Base-by-base conservation (phyloP, 2,797 vertebrate genomes). In the Nyctalus aviator region DNA sequence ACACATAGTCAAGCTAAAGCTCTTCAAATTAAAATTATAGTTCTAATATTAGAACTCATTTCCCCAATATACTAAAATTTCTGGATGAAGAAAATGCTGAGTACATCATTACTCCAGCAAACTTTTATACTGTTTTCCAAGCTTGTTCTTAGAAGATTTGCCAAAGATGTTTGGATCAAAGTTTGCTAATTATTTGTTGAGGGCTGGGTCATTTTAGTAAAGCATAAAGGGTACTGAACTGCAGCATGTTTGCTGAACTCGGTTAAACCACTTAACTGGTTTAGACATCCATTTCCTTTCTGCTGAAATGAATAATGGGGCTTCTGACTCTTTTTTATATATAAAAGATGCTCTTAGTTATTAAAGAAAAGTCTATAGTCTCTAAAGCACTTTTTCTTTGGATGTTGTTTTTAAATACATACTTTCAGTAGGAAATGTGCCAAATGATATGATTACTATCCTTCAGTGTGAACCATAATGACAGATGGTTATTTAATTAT, bases 151-250 rank as follows among this genome's bases (percentile, higher is more conserved):
- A 91, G 82, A 93, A 90, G 82, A 35, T 21, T 73, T 90, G 73
- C 59, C 81, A 94, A 87, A 92, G 55, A 46, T 50, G 4, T 35
- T 96, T 87, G 85, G 46, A 89, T 95, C 66, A 86, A 83, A 86
- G 55, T 68, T 53, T 50, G 10, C 75, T 68, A 90, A 69, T 88
- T 72, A 66, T 18, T 66, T 73, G 75, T 76, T 72, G 32, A 95
- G 17, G 30, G 20, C 25, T 87, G 18, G n/a, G 23, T 71, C 27
- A 59, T 30, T 78, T 66, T 86, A 78, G 11, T 55, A 91, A 87
- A 91, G 2, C 25, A 92, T 57, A 68, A 69, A 78, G 18, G 44
- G 20, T 12, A 62, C 35, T 57, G 30, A 91, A 78, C 27, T 44
- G 10, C 17, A 32, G 6, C 25, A 17, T 91, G 30, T 88, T 88